Conservation (phyloP, 2,113 vertebrate species). For the Alexandromys fortis region DNA sequence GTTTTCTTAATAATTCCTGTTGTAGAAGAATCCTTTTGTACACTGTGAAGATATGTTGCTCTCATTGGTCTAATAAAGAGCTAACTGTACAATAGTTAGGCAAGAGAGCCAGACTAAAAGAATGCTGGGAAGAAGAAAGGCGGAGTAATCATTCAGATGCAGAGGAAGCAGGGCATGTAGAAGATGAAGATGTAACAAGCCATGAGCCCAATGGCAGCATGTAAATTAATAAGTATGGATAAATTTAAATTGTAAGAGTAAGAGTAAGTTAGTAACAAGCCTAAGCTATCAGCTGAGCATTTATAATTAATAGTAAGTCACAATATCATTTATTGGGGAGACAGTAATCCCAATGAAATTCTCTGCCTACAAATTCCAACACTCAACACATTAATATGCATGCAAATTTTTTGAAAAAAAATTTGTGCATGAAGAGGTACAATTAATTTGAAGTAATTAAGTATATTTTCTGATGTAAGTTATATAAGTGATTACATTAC, state of each 20-base stretch:
- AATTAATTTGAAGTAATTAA: slow-evolving; percentile 44
- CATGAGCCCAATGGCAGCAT: not conserved
- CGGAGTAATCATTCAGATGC: not conserved
- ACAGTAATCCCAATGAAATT: not conserved
- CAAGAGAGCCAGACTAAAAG: not conserved
- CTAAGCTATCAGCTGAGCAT: not conserved
- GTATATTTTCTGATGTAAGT: not conserved
- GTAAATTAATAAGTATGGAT: not conserved
- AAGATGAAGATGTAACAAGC: not conserved
- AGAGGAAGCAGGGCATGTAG: not conserved
- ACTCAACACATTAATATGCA: not conserved
- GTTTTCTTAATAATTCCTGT: not conserved
- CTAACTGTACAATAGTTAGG: not conserved
- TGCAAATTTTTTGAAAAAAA: not conserved
- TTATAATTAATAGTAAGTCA: not conserved
- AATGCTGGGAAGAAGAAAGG: not conserved
- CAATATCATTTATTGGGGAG: not conserved
- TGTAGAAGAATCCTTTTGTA: not conserved
- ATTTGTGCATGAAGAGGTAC: not conserved
- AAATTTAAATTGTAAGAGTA: not conserved
- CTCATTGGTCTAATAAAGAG: not conserved
- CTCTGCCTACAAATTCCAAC: not conserved
- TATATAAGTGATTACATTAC: not conserved
- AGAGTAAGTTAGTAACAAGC: not conserved
- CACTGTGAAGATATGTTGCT: not conserved